These are phyloP conservation scores for Salvator merianae DNA, from an alignment of 2,113 vertebrate genomes.

Conservation along the genomic window DNA sequence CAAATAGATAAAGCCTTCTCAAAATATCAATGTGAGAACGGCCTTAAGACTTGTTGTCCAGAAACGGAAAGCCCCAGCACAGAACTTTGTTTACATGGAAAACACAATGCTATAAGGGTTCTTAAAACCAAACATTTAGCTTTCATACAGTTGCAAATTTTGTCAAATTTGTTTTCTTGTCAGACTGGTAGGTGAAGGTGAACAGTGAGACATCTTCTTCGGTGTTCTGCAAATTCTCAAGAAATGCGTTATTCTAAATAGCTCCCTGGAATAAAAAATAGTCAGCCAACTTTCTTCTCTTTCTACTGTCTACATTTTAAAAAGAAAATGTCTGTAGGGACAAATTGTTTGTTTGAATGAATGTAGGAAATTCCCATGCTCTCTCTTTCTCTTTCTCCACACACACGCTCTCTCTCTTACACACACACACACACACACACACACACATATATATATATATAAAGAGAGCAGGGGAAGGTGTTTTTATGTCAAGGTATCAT, in stretches of 20 bases:
- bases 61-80: neutral
- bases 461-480: too few species aligned
- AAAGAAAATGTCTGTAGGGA: too few species aligned
- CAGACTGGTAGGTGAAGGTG: neutral
- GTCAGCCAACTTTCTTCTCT: too few species aligned
- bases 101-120: neutral
- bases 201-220: neutral
- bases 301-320: too few species aligned
- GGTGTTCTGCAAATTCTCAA: too few species aligned
- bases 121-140: neutral
- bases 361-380: too few species aligned
- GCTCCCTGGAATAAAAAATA: neutral
- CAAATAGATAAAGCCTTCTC: slow-evolving; percentile 42
- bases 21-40: slow-evolving; percentile 31
- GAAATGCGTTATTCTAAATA: neutral
- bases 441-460: too few species aligned
- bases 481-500: too few species aligned
- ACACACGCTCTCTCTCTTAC: too few species aligned
- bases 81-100: neutral
- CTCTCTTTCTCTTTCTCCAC: too few species aligned
- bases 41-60: neutral
- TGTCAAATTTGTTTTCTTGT: neutral
- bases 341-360: too few species aligned
- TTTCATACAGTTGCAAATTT: neutral
- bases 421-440: too few species aligned